These are phyloP conservation scores for Mythimna lalbum DNA, from an alignment of 2,888 invertebrate genomes.

Conservation along the genomic window DNA sequence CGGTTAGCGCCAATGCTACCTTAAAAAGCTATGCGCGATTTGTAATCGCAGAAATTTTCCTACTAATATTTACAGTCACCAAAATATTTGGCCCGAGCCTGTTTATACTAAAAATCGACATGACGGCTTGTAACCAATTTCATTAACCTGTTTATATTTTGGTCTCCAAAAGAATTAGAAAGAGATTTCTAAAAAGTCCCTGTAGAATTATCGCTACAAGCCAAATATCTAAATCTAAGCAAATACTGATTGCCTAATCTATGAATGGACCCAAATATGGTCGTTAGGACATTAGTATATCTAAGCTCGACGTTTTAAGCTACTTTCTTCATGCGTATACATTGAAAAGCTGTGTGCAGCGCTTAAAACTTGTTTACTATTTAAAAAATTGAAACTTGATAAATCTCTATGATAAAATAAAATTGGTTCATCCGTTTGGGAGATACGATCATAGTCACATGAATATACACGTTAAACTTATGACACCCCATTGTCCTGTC, in stretches of 20 bases:
- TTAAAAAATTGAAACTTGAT: background rate
- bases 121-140: constrained; percentile 5
- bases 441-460: background rate
- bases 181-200: constrained; percentile 8
- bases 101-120: background rate
- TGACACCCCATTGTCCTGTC: background rate
- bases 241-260: constrained; percentile 55
- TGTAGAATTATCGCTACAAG: constrained; percentile 32
- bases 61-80: constrained; percentile 2
- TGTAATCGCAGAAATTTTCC: constrained; percentile 6
- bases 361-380: constrained; percentile 2
- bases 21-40: constrained; percentile 8
- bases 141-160: background rate
- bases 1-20: constrained; percentile 17
- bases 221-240: constrained; percentile 47
- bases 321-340: constrained; percentile 56
- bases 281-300: constrained; percentile 49
- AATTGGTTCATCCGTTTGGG: background rate
- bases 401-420: background rate
- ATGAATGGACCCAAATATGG: constrained; percentile 68
- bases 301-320: constrained; percentile 67
- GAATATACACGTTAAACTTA: background rate
- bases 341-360: constrained; percentile 38
- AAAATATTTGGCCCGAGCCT: constrained; percentile 20
- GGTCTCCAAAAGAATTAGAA: constrained; percentile 3